Evolutionary conservation across 2,888 invertebrate genomes (phyloP).

Genomic region (Caenorhabditis sp.): DNA sequence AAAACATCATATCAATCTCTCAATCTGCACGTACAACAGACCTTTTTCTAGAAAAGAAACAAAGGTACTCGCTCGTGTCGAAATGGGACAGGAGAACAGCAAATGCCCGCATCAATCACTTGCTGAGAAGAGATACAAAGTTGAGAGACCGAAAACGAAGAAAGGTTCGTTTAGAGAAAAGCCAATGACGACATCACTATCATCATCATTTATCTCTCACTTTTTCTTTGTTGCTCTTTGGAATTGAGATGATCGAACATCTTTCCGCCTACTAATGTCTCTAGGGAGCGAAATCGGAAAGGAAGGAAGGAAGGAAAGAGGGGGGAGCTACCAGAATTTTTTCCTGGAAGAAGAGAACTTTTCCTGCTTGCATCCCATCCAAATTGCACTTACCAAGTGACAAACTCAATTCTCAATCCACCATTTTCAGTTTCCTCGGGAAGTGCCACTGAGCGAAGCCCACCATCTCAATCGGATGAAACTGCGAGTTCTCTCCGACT

Average conservation of each 20-base stretch:
- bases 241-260: constrained; percentile 38
- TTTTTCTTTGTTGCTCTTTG: neutral
- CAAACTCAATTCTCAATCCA: constrained; percentile 24
- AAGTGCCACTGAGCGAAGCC: constrained; percentile 59
- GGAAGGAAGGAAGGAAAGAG: neutral
- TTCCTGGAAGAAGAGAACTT: neutral
- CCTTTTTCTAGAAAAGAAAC: constrained; percentile 25
- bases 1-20: neutral
- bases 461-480: constrained; percentile 16
- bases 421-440: constrained; percentile 59
- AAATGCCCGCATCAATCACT: constrained; percentile 68
- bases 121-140: constrained; percentile 74
- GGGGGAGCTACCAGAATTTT: neutral
- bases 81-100: constrained; percentile 72
- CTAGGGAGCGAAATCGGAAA: neutral
- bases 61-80: constrained; percentile 1
- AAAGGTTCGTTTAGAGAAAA: constrained; percentile 51
- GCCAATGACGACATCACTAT: constrained; percentile 18
- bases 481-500: constrained; percentile 34
- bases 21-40: constrained; percentile 30
- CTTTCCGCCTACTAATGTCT: constrained; percentile 28
- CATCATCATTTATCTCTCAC: neutral
- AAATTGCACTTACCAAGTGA: neutral
- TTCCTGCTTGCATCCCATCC: neutral
- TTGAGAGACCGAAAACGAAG: constrained; percentile 67